Conservation (phyloP, 2,888 invertebrate species). For the Venusia cambrica region DNA sequence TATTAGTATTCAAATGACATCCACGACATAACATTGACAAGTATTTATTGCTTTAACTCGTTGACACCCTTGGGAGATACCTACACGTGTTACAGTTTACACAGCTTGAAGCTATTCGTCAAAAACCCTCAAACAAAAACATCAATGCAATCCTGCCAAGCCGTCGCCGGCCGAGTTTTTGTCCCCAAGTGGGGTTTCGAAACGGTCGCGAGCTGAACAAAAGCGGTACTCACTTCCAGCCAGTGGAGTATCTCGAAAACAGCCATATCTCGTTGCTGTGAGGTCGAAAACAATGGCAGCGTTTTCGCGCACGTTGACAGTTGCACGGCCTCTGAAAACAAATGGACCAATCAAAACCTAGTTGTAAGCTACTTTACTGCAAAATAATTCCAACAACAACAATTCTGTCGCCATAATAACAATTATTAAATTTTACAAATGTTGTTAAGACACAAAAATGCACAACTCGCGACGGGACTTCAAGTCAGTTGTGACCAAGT, state of each 20-base stretch:
- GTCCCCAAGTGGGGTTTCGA: slow-evolving; percentile 35
- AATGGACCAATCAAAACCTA: slow-evolving; percentile 39
- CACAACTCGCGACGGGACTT: no score
- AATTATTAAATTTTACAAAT: no score
- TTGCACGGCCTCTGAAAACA: slow-evolving; percentile 93
- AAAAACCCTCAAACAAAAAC: slow-evolving; percentile 46
- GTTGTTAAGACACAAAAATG: no score
- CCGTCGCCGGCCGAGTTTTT: slow-evolving; percentile 34
- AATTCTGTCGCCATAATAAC: no score
- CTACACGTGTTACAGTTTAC: slow-evolving; percentile 62
- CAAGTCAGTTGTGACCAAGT: no score
- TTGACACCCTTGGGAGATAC: slow-evolving; percentile 43
- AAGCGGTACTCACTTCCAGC: slow-evolving; percentile 88
- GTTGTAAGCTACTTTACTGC: slow-evolving; percentile 24
- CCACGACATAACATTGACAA: slow-evolving; percentile 53
- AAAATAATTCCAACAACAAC: no score
- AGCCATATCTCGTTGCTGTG: slow-evolving; percentile 97
- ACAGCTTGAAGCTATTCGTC: slow-evolving; percentile 47
- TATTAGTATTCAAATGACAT: slow-evolving; percentile 68
- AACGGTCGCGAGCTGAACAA: slow-evolving; percentile 38
- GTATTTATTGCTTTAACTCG: slow-evolving; percentile 52
- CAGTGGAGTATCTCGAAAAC: slow-evolving; percentile 97
- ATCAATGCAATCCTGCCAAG: slow-evolving; percentile 44
- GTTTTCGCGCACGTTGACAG: slow-evolving; percentile 93
- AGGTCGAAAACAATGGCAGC: slow-evolving; percentile 95